Percentiles rank a stretch among this genome's conserved stretches.
Conservation (phyloP, 2,888 invertebrate genomes). For the Limnephilus lunatus region DNA sequence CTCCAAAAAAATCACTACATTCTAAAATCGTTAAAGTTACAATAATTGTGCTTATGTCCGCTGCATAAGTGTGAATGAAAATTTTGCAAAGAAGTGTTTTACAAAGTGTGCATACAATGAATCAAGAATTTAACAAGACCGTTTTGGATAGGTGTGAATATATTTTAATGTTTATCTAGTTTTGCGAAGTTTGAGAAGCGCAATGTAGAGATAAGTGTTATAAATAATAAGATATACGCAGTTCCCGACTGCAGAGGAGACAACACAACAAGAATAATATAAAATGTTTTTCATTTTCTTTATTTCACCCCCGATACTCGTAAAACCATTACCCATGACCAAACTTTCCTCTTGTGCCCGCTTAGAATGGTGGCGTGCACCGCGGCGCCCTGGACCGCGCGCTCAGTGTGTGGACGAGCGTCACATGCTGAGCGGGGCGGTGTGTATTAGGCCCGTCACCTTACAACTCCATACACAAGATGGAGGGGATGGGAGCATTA, state of each 20-base stretch:
- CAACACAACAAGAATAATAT: constrained; percentile 79
- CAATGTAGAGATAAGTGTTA: constrained; percentile 60
- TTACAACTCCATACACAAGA: constrained; percentile 19
- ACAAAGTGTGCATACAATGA: too few species aligned
- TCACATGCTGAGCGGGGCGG: constrained; percentile 61
- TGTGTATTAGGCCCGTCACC: constrained; percentile 56
- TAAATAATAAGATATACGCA: constrained; percentile 65
- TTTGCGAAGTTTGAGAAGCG: constrained; percentile 49
- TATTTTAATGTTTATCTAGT: not conserved
- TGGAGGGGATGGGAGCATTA: constrained; percentile 26
- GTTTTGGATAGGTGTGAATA: too few species aligned
- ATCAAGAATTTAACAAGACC: too few species aligned
- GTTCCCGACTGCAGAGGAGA: constrained; percentile 69
- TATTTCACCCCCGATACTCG: constrained; percentile 91
- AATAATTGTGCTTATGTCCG: too few species aligned
- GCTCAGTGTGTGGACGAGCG: constrained; percentile 69
- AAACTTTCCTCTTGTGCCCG: constrained; percentile 81
- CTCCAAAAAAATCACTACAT: too few species aligned
- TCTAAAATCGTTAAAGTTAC: too few species aligned
- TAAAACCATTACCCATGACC: constrained; percentile 94
- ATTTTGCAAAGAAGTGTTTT: too few species aligned
- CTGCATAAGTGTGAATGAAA: too few species aligned
- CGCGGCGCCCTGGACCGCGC: constrained; percentile 67
- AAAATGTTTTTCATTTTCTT: constrained; percentile 93
- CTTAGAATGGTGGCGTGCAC: constrained; percentile 71